A percentile compares a stretch with the other conserved stretches of the same genome.
These are phyloP conservation scores for Antheraea pernyi DNA, from an alignment of 1,140 invertebrate genomes.

Conservation along the genomic window DNA sequence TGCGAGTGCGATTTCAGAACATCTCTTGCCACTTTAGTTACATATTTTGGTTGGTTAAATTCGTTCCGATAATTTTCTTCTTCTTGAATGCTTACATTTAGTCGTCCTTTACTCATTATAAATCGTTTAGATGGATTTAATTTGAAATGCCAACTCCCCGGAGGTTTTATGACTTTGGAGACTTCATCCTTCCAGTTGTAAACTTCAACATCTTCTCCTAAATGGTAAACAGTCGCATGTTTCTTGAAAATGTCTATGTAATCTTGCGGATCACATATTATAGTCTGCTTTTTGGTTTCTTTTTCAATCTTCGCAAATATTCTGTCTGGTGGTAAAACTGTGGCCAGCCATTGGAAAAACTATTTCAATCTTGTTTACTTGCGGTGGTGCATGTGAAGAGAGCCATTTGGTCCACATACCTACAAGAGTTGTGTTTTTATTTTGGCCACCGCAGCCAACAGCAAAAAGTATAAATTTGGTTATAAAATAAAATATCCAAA, in stretches of 20 bases:
- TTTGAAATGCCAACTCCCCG: not conserved
- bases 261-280: not conserved
- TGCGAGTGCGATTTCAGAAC: not conserved
- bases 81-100: not conserved
- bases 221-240: not conserved
- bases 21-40: not conserved
- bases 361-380: conserved; percentile 20
- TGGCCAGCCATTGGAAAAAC: conserved; percentile 23
- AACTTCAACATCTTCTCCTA: not conserved
- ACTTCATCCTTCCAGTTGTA: not conserved
- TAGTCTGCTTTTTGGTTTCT: conserved; percentile 9
- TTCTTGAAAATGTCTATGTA: not conserved
- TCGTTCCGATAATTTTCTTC: no score
- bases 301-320: conserved; percentile 25
- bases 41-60: not conserved
- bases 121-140: not conserved
- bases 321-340: conserved; percentile 21
- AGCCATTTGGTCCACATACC: conserved; percentile 21
- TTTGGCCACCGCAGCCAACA: conserved; percentile 17
- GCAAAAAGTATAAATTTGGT: not conserved
- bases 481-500: no score
- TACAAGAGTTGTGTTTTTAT: conserved; percentile 23
- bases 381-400: conserved; percentile 15
- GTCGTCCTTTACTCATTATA: not conserved
- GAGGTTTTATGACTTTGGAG: not conserved